Evolutionary conservation across 2,888 invertebrate species (phyloP).

Genomic region (Odontomyia ornata): DNA sequence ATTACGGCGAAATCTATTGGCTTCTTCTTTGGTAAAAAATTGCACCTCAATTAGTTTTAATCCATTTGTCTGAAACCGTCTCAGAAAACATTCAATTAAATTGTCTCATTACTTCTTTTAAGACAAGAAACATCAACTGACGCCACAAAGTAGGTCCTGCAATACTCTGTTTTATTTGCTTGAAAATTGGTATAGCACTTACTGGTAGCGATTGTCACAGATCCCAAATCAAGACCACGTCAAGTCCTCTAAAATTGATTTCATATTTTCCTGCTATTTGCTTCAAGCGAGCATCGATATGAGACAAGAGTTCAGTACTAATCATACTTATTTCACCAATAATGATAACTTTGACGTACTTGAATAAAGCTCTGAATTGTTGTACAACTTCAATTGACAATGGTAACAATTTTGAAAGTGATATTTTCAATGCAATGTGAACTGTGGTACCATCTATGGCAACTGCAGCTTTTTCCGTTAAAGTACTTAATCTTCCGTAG

Average conservation of each 20-base stretch:
- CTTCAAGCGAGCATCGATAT: constrained; percentile 56
- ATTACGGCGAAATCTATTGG: not conserved
- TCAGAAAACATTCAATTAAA: not conserved
- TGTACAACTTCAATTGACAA: constrained; percentile 52
- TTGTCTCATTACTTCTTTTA: constrained; percentile 53
- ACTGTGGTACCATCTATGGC: constrained; percentile 55
- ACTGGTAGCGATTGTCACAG: constrained; percentile 59
- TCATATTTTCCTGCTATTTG: constrained; percentile 57
- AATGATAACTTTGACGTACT: constrained; percentile 54
- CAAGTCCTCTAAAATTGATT: constrained; percentile 57
- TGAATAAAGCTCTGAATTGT: constrained; percentile 51
- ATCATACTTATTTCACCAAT: constrained; percentile 60
- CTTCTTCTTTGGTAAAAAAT: constrained; percentile 12
- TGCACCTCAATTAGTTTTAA: not conserved
- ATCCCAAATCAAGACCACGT: constrained; percentile 59
- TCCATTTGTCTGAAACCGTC: not conserved
- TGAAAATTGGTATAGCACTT: constrained; percentile 55
- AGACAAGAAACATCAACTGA: constrained; percentile 54
- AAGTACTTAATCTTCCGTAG: constrained; percentile 56
- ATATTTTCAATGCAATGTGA: constrained; percentile 54
- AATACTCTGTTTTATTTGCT: constrained; percentile 52
- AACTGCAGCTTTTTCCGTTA: constrained; percentile 55
- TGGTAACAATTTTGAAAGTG: constrained; percentile 51
- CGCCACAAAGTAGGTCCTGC: constrained; percentile 54
- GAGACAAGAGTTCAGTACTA: constrained; percentile 54